Evolutionary conservation across 2,797 vertebrate genomes (phyloP), one percentile per base, ranked within the genome.

Genomic region (Xyrichtys novacula): DNA sequence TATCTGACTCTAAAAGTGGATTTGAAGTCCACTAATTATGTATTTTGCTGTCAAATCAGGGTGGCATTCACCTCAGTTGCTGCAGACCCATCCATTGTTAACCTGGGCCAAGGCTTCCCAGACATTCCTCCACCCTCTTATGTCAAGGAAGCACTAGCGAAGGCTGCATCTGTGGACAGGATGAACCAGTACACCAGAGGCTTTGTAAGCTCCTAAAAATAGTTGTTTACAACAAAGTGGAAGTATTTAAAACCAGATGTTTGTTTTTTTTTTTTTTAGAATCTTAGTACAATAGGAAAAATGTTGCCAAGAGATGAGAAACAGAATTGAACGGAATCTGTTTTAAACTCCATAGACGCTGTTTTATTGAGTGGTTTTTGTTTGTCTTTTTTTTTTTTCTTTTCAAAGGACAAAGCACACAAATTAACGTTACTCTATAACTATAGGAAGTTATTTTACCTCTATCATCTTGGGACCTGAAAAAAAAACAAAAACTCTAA

Each of bases 171-270:
- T n/a, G 85, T 92, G 54, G 96, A 98, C 87, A 84, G 39, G 60
- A 61, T 98, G 88, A 98, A 98, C 87, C 98, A 99, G 87, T 99
- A 99, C 83, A 99, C 97, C 0, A 91, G 96, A 71, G 95, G 96
- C 71, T 99, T 97, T 91, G 98, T 99, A 93, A 95, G 96, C 67
- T n/a, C n/a, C 32, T 16, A 3, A 60, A 58, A 5, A 26, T 7
- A 10, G 25, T 12, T 17, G 17, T 6, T 12, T 2, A 10, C 12
- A 11, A 16, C 44, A 32, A 25, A 0, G 1, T 2, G 10, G 12
- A 20, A 25, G 22, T 25, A 6, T 40, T 40, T 1, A 15, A 7
- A 32, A 16, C 3, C 1, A 0, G 2, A 38, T 26, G 23, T 47
- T 42, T 14, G 32, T 32, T 14, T 17, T 31, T 47, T 44, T 4